These are phyloP conservation scores for Laticauda colubrina DNA, from an alignment of 2,113 vertebrate genomes.

Conservation along the genomic window DNA sequence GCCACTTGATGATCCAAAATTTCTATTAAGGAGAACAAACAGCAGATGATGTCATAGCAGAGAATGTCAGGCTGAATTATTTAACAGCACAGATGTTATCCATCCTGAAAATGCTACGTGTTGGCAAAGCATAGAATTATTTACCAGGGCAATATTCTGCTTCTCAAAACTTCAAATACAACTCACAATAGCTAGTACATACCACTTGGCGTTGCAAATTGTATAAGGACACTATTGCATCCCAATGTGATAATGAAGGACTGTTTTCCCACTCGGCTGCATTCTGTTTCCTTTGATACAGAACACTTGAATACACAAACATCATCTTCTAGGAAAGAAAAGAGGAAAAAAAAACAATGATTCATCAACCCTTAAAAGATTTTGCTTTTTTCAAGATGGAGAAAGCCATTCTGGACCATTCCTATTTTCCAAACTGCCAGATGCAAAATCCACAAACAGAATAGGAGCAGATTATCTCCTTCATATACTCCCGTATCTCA, in stretches of 20 bases:
- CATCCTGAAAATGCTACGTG: not conserved
- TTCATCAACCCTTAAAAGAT: not conserved
- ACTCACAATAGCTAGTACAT: conserved; percentile 16
- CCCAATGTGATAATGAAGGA: conserved; percentile 96
- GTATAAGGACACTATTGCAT: conserved; percentile 91
- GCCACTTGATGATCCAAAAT: not conserved
- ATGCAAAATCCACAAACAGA: not conserved
- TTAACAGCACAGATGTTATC: too few relatives aligned
- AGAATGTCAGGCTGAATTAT: not conserved
- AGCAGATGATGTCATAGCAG: not conserved
- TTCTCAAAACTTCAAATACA: not conserved
- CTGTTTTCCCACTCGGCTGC: conserved; percentile 93
- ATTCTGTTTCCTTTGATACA: conserved; percentile 86
- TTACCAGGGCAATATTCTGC: not conserved
- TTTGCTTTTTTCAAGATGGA: not conserved
- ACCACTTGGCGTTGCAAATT: conserved; percentile 90
- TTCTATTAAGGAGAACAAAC: not conserved
- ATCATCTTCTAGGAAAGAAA: conserved; percentile 75
- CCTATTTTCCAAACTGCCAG: not conserved
- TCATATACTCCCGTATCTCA: not conserved
- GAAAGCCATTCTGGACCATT: not conserved
- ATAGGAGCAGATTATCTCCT: not conserved
- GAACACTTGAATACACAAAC: conserved; percentile 92
- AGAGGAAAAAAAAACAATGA: conserved; percentile 5
- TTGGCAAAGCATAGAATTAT: not conserved